These are phyloP conservation scores for Chascanopsetta lugubris DNA, from an alignment of 2,113 vertebrate genomes.

Conservation along the genomic window DNA sequence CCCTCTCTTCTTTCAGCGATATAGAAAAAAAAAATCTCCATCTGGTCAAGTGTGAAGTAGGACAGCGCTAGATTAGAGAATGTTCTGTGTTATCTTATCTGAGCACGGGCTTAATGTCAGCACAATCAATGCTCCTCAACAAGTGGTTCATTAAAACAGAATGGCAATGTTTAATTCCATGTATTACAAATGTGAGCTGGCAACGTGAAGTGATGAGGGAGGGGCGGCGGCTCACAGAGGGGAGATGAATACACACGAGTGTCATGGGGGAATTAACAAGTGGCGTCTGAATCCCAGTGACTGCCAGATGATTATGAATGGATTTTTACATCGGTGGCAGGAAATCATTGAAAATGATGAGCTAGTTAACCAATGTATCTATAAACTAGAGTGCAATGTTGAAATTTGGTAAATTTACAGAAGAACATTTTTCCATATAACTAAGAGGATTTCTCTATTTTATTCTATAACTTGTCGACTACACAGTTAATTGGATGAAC, in stretches of 20 bases:
- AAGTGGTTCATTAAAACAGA: conserved; percentile 82
- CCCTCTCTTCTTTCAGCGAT: conserved; percentile 61
- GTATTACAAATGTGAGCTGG: conserved; percentile 62
- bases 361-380: neutral
- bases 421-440: too few relatives aligned
- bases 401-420: too few relatives aligned
- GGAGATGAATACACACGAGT: conserved; percentile 35
- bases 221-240: conserved; percentile 24
- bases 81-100: conserved; percentile 78
- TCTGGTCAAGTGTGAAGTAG: conserved; percentile 81
- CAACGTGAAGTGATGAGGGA: conserved; percentile 39
- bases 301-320: neutral
- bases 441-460: too few relatives aligned
- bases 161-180: conserved; percentile 74
- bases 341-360: neutral
- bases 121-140: conserved; percentile 77
- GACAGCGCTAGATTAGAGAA: conserved; percentile 80
- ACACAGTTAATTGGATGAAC: neutral
- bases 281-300: neutral
- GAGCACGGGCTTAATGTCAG: conserved; percentile 76
- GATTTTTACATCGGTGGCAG: neutral
- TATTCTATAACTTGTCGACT: neutral
- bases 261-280: conserved; percentile 12
- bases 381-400: neutral
- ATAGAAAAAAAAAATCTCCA: conserved; percentile 77